Evolutionary conservation across 2,797 vertebrate genomes (phyloP), one percentile per base, ranked within the genome.

Genomic region (Prunella strophiata): DNA sequence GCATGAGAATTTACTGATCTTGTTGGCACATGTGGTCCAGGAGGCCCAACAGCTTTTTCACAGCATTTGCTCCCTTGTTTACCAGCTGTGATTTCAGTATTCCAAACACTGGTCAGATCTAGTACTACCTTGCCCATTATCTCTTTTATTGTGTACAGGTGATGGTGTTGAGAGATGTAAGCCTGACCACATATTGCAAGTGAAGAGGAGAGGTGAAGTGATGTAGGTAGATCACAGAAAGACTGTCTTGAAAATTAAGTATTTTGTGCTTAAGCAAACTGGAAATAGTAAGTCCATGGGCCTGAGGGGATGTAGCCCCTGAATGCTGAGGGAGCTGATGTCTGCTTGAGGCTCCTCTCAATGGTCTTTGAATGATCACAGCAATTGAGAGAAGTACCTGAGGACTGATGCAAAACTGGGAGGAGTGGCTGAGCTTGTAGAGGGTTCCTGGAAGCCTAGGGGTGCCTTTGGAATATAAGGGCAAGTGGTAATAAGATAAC

Each of bases 81-180:
- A 5, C 12, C 1, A 0, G 25, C 30, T 51, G 17, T 62, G 47
- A 29, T 27, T 74, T 76, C 10, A 17, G 11, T 34, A 8, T 61
- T 76, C 10, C 0, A 76, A 70, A 13, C 30, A 2, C 17, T n/a
- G 9, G 4, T 71, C 16, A 45, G 27, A 75, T 12, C n/a, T 55
- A 36, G 29, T 29, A 51, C 19, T 82, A 2, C 29, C 18, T 62
- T 8, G 1, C 21, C 7, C 0, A 0, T 57, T 68, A 13, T 29
- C 8, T 72, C 3, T 7, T 81, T 7, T 55, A 4, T 34, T 48
- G 27, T 62, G 22, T 38, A 8, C 9, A 17, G 23, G 16, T 47
- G 38, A 13, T 48, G 27, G n/a, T 55, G 26, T 23, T 73, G 51
- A 67, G 40, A 43, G 5, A 4, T 23, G 25, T 51, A 43, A 89